Conservation (phyloP, 2,797 vertebrate genomes). For the Chloroceryle inda region DNA sequence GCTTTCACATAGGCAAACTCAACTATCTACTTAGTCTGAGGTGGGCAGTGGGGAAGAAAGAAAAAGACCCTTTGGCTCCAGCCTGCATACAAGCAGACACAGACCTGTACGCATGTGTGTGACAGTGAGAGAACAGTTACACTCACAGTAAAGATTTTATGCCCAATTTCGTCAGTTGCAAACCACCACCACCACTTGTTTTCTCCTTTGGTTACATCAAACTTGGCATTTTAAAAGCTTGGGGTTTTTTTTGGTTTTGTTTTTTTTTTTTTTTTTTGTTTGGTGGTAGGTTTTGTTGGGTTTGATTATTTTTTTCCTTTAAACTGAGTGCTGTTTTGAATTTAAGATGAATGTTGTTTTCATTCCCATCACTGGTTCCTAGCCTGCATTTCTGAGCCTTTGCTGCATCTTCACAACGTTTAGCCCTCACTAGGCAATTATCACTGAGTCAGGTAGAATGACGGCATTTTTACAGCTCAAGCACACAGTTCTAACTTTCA, state of each 20-base stretch:
- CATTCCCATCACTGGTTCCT: conserved; percentile 36
- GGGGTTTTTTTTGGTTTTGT: neutral
- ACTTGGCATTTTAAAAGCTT: conserved; percentile 84
- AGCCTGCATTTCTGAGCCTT: conserved; percentile 33
- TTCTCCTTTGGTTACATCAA: conserved; percentile 80
- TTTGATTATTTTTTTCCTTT: conserved; percentile 13
- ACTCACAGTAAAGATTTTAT: conserved; percentile 63
- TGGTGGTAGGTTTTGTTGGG: neutral
- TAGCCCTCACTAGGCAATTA: conserved; percentile 73
- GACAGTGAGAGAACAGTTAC: neutral
- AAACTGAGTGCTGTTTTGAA: conserved; percentile 78
- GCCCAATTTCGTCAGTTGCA: conserved; percentile 72
- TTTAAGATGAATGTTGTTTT: conserved; percentile 71
- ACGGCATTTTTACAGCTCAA: conserved; percentile 67
- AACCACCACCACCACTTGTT: conserved; percentile 72
- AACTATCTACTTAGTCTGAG: neutral
- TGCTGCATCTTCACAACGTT: conserved; percentile 61
- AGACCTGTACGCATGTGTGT: rapidly evolving
- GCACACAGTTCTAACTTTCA: conserved; percentile 55
- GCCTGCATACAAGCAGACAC: neutral
- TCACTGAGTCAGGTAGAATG: conserved; percentile 73
- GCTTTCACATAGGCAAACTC: neutral
- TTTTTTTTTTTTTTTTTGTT: neutral
- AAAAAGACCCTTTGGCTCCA: neutral
- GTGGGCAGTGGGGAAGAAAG: neutral